phyloP scores from a whole-genome alignment of 2,797 vertebrate genomes.

The Smutsia temminckii region DNA sequence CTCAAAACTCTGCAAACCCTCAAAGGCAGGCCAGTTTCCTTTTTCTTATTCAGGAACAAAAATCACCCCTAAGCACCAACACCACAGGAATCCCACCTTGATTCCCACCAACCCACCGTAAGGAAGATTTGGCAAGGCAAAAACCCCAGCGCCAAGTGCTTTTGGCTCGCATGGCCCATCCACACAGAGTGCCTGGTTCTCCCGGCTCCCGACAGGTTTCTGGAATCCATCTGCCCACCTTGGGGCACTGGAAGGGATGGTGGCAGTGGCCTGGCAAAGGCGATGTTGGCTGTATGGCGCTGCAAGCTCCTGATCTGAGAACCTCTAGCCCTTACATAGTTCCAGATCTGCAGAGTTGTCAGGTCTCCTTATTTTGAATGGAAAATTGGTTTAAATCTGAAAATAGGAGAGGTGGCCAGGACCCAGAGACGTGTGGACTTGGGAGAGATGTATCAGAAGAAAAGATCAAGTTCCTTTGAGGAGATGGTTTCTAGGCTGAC shows the following conservation, averaged over 20 bases:
- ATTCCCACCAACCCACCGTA: background rate
- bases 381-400: conserved; percentile 14
- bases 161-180: background rate
- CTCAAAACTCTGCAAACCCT: conserved; percentile 52
- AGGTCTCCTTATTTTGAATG: background rate
- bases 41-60: conserved; percentile 41
- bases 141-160: conserved; percentile 22
- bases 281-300: conserved; percentile 39
- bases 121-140: conserved; percentile 41
- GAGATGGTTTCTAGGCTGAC: conserved; percentile 18
- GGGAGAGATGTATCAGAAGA: background rate
- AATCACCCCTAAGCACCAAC: background rate
- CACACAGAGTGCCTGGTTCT: background rate
- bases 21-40: background rate
- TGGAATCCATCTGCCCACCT: conserved; percentile 15
- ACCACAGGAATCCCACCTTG: conserved; percentile 7
- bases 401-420: background rate
- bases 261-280: conserved; percentile 51
- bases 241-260: background rate
- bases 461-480: conserved; percentile 47
- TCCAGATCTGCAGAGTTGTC: background rate
- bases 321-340: background rate
- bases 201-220: conserved; percentile 45
- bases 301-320: background rate
- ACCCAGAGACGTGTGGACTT: background rate